Base-by-base conservation (phyloP, 2,113 vertebrate genomes). In the human (Homo sapiens) region DNA sequence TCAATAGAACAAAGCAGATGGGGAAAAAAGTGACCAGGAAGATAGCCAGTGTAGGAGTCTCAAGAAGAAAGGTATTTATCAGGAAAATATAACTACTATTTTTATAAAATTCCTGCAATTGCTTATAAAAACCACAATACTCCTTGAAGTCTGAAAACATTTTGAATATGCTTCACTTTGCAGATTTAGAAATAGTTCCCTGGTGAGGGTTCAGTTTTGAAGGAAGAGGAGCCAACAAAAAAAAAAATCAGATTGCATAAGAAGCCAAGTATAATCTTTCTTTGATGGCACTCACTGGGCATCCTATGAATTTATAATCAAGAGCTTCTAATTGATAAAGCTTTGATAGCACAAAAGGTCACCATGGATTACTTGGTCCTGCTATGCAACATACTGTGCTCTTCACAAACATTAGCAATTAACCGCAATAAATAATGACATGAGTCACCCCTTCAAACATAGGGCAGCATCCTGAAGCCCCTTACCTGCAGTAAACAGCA, bases 321-420 rank as follows among this genome's bases (percentile, higher is more conserved):
- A 93, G 96, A 92, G 20, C 52, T 93, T 97, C 52, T 96, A 98
- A 98, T 95, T 68, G 59, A 96, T 96, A 94, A 98, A 90, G 90
- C 89, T 98, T 97, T 98, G 96, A 97, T 95, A 97, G 72, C 82
- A 98, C 91, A 93, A 98, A 98, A 98, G 89, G 84, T 98, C 98
- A 98, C 52, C 64, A 6, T 14, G 95, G 96, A 98, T 98, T 98
- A 98, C 96, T 97, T 97, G 86, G 89, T 72, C 84, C 79, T 97
- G 91, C 94, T 98, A 96, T 98, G 93, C 98, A 98, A 97, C 90
- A 97, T 20, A 96, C 92, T 94, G 85, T 82, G 83, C 90, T 95
- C 66, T 97, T 97, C 90, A 92, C 95, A 97, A 96, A 93, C 95
- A 95, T 81, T 7, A 94, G 95, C 96, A 97, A 98, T 98, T 97